Base-by-base conservation (phyloP, 92 coral and sea anemone species). In the Palythoa grandiflora region DNA sequence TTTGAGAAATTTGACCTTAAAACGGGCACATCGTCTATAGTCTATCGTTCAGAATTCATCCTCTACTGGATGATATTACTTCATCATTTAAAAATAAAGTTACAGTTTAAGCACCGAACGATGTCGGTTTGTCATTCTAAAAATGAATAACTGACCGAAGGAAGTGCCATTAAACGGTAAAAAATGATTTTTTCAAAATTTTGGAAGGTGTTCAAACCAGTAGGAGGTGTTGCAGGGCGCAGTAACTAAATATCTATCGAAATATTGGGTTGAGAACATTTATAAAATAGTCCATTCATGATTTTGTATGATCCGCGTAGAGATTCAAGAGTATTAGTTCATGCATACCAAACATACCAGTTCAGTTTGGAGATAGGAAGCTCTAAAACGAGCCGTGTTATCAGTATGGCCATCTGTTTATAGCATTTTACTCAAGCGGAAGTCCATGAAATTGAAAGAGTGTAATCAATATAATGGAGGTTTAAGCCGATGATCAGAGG, bases 361-460 rank as follows among this genome's bases (percentile, higher is more conserved):
- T 59, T 8, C 13, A 10, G 3, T 1, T 11, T 10, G 65, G 10
- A 59, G 13, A 14, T 59, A 17, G 19, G 73, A 68, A 68, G 3
- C 73, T 68, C 5, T 68, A 17, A 68, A 68, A 0, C 10, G 11
- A 19, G 6, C 78, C 40, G 78, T 44, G 40, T 5, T 40, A 73
- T 73, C 55, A 44, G 40, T 73, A 38, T 15, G 14, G 9, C 40
- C 78, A 73, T 68, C 78, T 73, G 21, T 71, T 8, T 37, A 36
- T 21, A 38, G 28, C 15, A 44, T 44, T 73, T 3, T 73, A 15
- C 40, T 73, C 8, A 28, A 73, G n/a, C 78, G 78, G 78, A 73
- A 73, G 40, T 50, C 54, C 16, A 16, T 73, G 55, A 73, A 73
- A n/a, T 6, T 73, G 55, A 73, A 73, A n/a, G 54, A 73, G 35